phyloP scores from a whole-genome alignment of 2,888 invertebrate species.

The Mongoloraphidia duomilia region DNA sequence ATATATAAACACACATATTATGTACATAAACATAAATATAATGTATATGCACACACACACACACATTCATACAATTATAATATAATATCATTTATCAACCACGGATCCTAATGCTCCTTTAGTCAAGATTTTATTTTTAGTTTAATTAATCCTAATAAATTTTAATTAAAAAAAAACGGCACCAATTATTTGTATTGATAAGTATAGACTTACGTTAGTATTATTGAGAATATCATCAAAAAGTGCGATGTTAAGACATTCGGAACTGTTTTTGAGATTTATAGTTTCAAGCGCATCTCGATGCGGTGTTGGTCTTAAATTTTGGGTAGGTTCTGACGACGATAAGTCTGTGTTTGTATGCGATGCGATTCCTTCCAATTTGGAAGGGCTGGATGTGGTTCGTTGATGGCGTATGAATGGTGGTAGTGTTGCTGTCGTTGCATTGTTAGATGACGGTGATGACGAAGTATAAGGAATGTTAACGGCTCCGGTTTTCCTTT shows the following conservation, averaged over 20 bases:
- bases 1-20: not conserved
- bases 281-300: not conserved
- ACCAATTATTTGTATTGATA: no score
- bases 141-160: no score
- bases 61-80: not conserved
- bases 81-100: no score
- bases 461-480: constrained; percentile 29
- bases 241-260: not conserved
- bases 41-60: not conserved
- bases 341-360: not conserved
- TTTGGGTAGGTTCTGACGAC: not conserved
- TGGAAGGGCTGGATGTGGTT: constrained; percentile 67
- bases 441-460: constrained; percentile 27
- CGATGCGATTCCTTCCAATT: constrained; percentile 43
- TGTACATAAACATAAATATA: not conserved
- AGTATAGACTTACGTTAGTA: not conserved
- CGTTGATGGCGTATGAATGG: constrained; percentile 52
- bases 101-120: no score
- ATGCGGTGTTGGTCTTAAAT: not conserved
- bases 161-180: no score
- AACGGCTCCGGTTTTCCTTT: constrained; percentile 8
- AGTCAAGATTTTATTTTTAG: no score
- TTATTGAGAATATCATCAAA: not conserved
- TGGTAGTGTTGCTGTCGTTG: constrained; percentile 31
- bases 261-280: not conserved